phyloP scores from a whole-genome alignment of 2,113 vertebrate genomes.

The Thunnus maccoyii region DNA sequence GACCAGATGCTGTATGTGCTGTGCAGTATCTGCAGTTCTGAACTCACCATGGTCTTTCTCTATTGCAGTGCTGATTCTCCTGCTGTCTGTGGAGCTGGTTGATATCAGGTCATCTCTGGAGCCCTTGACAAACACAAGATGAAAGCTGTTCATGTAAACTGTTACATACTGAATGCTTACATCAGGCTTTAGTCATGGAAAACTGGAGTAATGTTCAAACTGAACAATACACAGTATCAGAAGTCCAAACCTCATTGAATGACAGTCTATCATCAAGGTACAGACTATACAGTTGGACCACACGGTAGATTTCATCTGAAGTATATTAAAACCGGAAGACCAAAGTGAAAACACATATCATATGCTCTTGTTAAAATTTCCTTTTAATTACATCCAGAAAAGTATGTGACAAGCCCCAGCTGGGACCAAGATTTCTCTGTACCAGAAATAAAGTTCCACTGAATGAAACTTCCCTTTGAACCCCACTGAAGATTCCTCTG shows the following conservation, averaged over 20 bases:
- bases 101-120: conserved; percentile 92
- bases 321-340: neutral
- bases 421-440: too few species aligned
- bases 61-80: conserved; percentile 86
- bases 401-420: too few species aligned
- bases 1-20: neutral
- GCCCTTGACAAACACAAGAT: conserved; percentile 79
- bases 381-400: neutral
- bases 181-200: neutral
- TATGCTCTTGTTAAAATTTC: too few species aligned
- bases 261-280: neutral
- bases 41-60: conserved; percentile 91
- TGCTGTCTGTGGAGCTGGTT: conserved; percentile 82
- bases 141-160: neutral
- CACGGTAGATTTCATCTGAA: neutral
- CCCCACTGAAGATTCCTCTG: too few species aligned
- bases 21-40: too few species aligned
- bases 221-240: neutral
- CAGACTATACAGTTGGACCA: neutral
- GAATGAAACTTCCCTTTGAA: too few species aligned
- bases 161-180: neutral
- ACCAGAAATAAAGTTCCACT: too few species aligned
- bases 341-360: neutral
- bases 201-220: neutral
- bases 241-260: neutral